Percentiles rank a stretch among this genome's conserved stretches.
phyloP scores from a whole-genome alignment of 2,888 invertebrate species.

The Girardia tigrina region DNA sequence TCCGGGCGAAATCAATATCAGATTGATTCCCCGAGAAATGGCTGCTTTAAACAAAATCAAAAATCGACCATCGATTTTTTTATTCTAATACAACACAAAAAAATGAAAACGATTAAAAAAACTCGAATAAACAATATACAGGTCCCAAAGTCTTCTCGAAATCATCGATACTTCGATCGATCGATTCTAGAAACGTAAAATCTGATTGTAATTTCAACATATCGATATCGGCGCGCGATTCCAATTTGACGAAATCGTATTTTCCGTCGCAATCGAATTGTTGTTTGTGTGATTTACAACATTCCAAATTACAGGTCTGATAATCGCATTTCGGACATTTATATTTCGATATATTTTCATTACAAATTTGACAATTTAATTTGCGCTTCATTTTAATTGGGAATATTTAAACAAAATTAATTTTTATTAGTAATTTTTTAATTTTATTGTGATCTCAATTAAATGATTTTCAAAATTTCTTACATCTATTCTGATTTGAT shows the following conservation, averaged over 20 bases:
- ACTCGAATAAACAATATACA: not conserved
- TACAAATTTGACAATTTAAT: conserved; percentile 5
- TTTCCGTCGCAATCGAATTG: conserved; percentile 9
- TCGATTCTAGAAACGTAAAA: not conserved
- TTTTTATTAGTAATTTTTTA: not conserved
- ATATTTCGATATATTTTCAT: not conserved
- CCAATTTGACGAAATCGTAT: conserved; percentile 11
- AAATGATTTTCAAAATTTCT: no score
- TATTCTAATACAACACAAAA: not conserved
- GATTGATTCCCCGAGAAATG: not conserved
- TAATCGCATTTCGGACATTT: not conserved
- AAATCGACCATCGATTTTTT: not conserved
- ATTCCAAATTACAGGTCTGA: not conserved
- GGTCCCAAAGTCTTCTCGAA: not conserved
- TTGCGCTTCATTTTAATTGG: not conserved
- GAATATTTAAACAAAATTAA: not conserved
- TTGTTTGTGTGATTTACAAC: not conserved
- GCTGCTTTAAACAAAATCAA: not conserved
- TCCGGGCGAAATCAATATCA: not conserved
- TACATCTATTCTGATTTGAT: no score
- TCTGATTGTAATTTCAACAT: not conserved
- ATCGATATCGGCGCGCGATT: not conserved
- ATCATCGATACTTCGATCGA: not conserved
- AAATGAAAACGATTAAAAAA: not conserved
- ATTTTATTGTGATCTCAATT: no score